Base-by-base conservation (phyloP, 1,140 invertebrate genomes). In the Colletes latitarsis region DNA sequence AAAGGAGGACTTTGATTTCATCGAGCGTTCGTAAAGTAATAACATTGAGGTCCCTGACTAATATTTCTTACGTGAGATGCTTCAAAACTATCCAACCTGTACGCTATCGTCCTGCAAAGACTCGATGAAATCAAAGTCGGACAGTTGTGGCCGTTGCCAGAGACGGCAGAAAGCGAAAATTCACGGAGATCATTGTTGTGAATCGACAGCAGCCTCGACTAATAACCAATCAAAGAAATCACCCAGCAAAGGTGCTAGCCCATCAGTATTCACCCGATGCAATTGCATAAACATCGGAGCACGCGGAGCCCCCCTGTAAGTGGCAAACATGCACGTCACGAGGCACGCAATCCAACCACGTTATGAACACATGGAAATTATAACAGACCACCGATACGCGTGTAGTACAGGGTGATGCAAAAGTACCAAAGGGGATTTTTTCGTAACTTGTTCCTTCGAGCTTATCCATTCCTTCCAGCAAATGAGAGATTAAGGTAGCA, bases 241-340 rank as follows among this genome's bases (percentile, higher is more conserved):
- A 53, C 58, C 57, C 17, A 39, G 21, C 43, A 43, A 53, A 53
- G 55, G 19, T 10, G 6, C 53, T 52, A 49, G 39, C 41, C 41
- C 63, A 39, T 76, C 41, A 15, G 57, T 84, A 60, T 70, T 79
- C 30, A 21, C 68, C 49, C 63, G 73, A 81, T 77, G 72, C 68
- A 84, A 81, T 85, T 81, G 83, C 79, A 74, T 85, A 86, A 78
- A 55, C 67, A 72, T 81, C 64, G 69, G 60, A 46, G 62, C 78
- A 82, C 68, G 58, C 30, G 49, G 69, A 53, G 66, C 60, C 70
- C 58, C 77, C 62, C 58, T 62, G 30, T 64, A 53, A 41, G 52
- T 52, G 57, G 66, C 60, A 63, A 43, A 80, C 71, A 76, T 78
- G 74, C 83, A 81, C 19, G 63, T 75, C 70, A 58, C 82, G 58